These are phyloP conservation scores for Meta bourneti DNA, from an alignment of 2,888 invertebrate genomes.

Conservation along the genomic window DNA sequence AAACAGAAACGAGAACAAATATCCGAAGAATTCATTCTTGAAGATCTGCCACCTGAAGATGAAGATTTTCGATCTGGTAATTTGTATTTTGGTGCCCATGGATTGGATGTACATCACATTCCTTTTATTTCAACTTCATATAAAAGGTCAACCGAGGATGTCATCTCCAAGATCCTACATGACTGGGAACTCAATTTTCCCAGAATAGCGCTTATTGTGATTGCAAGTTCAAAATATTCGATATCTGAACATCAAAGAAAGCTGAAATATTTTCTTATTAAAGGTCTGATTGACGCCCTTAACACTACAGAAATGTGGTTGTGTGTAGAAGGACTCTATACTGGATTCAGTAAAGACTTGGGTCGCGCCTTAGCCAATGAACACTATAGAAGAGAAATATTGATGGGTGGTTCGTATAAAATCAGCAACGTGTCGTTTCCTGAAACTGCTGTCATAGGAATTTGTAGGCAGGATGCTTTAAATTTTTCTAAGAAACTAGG, in stretches of 20 bases:
- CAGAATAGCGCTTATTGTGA: conserved; percentile 38
- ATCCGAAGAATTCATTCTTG: background rate
- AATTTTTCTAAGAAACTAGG: conserved; percentile 23
- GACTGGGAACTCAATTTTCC: conserved; percentile 35
- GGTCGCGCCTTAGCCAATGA: conserved; percentile 44
- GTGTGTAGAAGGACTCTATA: conserved; percentile 45
- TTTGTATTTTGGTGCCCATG: conserved; percentile 41
- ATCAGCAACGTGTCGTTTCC: conserved; percentile 14
- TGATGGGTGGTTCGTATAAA: background rate
- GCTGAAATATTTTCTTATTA: conserved; percentile 8
- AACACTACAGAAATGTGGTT: conserved; percentile 68
- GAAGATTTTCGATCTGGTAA: conserved; percentile 27
- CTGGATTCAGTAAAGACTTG: conserved; percentile 50
- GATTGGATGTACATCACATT: conserved; percentile 18
- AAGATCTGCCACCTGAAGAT: background rate
- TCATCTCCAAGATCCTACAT: background rate
- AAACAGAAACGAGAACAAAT: background rate
- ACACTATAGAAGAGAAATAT: conserved; percentile 3
- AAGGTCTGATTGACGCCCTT: conserved; percentile 40
- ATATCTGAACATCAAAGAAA: background rate
- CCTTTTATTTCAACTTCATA: conserved; percentile 40
- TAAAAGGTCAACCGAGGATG: background rate
- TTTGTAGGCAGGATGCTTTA: conserved; percentile 17
- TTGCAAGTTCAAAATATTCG: conserved; percentile 1
- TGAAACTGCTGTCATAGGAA: conserved; percentile 54